Conservation (phyloP, 2,888 invertebrate species). For the Baccha elongata region DNA sequence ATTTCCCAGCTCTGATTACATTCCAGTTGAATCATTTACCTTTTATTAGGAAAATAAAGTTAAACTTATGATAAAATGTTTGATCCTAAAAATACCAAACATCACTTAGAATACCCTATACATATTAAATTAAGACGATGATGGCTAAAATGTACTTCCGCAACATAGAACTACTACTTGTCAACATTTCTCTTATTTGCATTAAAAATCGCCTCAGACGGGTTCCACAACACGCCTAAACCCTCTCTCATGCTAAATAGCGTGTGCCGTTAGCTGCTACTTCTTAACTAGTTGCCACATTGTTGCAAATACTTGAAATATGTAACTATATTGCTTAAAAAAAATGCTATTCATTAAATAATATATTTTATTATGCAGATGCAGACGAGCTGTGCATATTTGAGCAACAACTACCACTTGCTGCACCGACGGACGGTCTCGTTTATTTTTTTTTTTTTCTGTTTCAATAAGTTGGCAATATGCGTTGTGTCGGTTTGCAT, state of each 20-base stretch:
- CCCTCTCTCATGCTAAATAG: background rate
- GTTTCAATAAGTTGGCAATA: conserved; percentile 35
- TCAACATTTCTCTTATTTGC: conserved; percentile 42
- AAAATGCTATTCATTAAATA: conserved; percentile 75
- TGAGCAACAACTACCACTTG: conserved; percentile 36
- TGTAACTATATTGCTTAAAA: conserved; percentile 63
- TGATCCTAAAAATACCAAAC: conserved; percentile 20
- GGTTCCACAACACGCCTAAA: conserved; percentile 16
- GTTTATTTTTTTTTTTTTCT: conserved; percentile 5
- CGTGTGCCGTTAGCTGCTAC: conserved; percentile 6
- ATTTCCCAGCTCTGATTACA: no score
- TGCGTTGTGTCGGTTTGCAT: conserved; percentile 5
- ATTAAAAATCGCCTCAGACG: conserved; percentile 11
- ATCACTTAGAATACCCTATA: conserved; percentile 5
- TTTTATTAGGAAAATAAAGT: no score
- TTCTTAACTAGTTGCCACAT: conserved; percentile 34
- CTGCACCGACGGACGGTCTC: background rate
- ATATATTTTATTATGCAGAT: conserved; percentile 75
- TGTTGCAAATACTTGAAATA: conserved; percentile 59
- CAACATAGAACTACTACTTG: conserved; percentile 43
- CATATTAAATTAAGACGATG: background rate
- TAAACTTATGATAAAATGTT: no score
- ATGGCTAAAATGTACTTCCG: conserved; percentile 56
- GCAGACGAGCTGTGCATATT: conserved; percentile 72
- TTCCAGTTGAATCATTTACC: no score